These are phyloP conservation scores for Drosophila simulans DNA, from an alignment of 1,140 invertebrate genomes.

Conservation along the genomic window DNA sequence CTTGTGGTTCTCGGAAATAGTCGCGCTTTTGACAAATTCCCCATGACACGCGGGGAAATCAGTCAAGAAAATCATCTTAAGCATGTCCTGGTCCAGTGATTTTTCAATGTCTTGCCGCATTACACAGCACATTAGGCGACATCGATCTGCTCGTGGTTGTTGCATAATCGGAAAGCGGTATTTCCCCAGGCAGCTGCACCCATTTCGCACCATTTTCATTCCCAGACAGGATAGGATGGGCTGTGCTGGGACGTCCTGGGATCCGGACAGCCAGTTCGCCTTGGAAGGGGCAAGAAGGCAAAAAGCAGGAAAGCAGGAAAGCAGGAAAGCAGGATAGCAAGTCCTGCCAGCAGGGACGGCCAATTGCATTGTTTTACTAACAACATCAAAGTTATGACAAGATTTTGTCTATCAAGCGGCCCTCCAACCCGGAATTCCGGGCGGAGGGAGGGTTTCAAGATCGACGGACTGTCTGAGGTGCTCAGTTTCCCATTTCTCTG, in stretches of 20 bases:
- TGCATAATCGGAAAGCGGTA: conserved; percentile 63
- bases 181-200: conserved; percentile 56
- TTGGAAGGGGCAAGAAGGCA: conserved; percentile 46
- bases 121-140: conserved; percentile 76
- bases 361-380: conserved; percentile 81
- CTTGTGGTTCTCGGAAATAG: conserved; percentile 56
- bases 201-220: conserved; percentile 66
- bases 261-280: conserved; percentile 42
- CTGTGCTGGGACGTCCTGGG: conserved; percentile 10
- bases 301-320: conserved; percentile 27
- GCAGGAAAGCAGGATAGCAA: conserved; percentile 20
- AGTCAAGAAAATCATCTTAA: conserved; percentile 47
- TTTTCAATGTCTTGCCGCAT: conserved; percentile 72
- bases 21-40: conserved; percentile 54
- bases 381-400: conserved; percentile 84
- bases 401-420: conserved; percentile 79
- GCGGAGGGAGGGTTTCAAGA: conserved; percentile 46
- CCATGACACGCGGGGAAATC: conserved; percentile 50
- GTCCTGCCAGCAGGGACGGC: conserved; percentile 34
- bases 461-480: conserved; percentile 42
- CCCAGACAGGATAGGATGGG: conserved; percentile 51
- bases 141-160: conserved; percentile 46
- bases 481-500: conserved; percentile 40
- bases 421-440: conserved; percentile 24
- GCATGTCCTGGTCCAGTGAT: conserved; percentile 62